Evolutionary conservation across 2,888 invertebrate genomes (phyloP), one percentile per base, ranked within the genome.

Genomic region (Spilarctia lutea): DNA sequence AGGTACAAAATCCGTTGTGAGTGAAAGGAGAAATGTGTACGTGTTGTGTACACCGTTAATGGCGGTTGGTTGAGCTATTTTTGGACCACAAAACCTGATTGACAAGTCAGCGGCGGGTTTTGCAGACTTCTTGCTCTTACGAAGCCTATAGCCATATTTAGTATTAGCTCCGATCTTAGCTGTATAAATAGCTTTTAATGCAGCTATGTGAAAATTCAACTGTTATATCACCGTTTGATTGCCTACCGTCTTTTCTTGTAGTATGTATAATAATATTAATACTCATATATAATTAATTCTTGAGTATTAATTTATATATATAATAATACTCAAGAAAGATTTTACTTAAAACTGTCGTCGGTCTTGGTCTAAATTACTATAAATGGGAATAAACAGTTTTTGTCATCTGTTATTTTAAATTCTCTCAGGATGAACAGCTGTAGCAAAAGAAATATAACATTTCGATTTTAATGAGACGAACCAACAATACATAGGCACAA

Each of bases 1-100:
- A 88, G 86, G 91, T 90, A 81, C 86, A 93, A 86, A 90, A 89
- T 90, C 85, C 89, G 79, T 84, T 91, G 89, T 81, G 79, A 88
- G 90, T 90, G 90, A 91, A 91, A 93, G 92, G 94, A 92, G 94
- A 94, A 94, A 94, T 93, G 93, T 81, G 85, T 90, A 89, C 91
- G 88, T 91, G 91, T 86, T 79, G 82, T 81, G 81, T 81, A 88
- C 89, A 91, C 94, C 93, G 93, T 93, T 94, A 93, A 83, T 82
- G 84, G 79, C 80, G 80, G 81, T 80, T 85, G 86, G 85, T 77
- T 81, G 82, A 76, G 84, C 90, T 94, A 94, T 94, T 94, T 94
- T 93, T 91, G 91, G 92, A 91, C 84, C 89, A 84, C 81, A 84
- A 84, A 92, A 93, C 93, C 90, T 87, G 92, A 86, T 83, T 81